A percentile compares a stretch with the other conserved stretches of the same genome.
phyloP scores from a whole-genome alignment of 2,888 invertebrate species.

The Epistrophe grossulariae region DNA sequence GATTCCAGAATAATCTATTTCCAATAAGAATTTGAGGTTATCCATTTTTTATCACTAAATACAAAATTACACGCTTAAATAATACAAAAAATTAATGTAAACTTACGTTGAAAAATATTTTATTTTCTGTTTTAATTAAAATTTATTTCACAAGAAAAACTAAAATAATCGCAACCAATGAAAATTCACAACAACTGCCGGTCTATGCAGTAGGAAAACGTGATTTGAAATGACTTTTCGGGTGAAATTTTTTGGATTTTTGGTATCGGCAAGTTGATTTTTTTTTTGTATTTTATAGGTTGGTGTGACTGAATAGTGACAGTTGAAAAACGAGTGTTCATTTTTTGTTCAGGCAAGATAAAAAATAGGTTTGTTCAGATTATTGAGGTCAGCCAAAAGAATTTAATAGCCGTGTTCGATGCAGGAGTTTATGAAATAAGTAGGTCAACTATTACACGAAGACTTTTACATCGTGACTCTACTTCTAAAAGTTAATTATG shows the following conservation, averaged over 20 bases:
- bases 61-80: background rate
- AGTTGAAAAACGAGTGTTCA: background rate
- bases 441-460: too few relatives aligned
- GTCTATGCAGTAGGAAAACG: slow-evolving; percentile 57
- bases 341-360: too few relatives aligned
- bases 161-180: slow-evolving; percentile 28
- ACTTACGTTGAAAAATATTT: slow-evolving; percentile 54
- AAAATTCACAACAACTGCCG: slow-evolving; percentile 57
- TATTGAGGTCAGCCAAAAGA: too few relatives aligned
- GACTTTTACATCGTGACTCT: too few relatives aligned
- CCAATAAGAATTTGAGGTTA: slow-evolving; percentile 55
- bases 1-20: slow-evolving; percentile 61
- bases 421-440: too few relatives aligned
- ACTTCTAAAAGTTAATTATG: too few relatives aligned
- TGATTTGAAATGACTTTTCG: slow-evolving; percentile 66
- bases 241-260: slow-evolving; percentile 27
- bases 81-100: background rate
- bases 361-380: background rate
- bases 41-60: background rate
- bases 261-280: slow-evolving; percentile 13
- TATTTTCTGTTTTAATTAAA: slow-evolving; percentile 40
- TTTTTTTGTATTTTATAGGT: slow-evolving; percentile 19
- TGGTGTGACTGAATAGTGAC: slow-evolving; percentile 24
- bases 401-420: too few relatives aligned
- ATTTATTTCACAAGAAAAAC: slow-evolving; percentile 35